Evolutionary conservation across 2,797 vertebrate genomes (phyloP), one percentile per base, ranked within the genome.

Genomic region (Eulemur albifrons): DNA sequence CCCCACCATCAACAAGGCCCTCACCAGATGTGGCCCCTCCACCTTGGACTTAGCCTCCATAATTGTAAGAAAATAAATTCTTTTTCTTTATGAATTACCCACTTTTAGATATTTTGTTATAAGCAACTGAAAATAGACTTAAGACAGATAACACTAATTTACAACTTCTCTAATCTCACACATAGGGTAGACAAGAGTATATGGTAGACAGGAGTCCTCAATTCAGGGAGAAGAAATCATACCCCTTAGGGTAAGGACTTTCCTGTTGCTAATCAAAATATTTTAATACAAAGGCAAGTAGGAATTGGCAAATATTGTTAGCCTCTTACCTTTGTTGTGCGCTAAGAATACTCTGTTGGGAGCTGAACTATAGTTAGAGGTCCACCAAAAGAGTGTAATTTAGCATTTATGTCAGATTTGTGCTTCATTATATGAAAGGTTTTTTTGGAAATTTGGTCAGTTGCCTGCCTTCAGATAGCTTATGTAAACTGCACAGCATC

Each of bases 211-310:
- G 27, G 63, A 63, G 32, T 40, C 93, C 45, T 92, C 25, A 54
- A 0, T 79, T 90, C 38, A 38, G 4, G 18, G 35, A 30, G 52
- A 87, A 72, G 59, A 96, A 52, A 43, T 11, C 48, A 18, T 72
- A 75, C 2, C 21, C 40, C 20, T 84, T 72, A 50, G 48, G 70
- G 38, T 87, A 82, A 89, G 72, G 54, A 40, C 83, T 89, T 86
- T 67, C 17, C 18, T 82, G 43, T 84, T 72, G 13, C 32, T 93
- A 77, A 48, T 65, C 27, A 73, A 57, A 93, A 4, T 92, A 50
- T 92, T 94, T 87, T 79, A 87, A 73, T 89, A 57, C 11, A 89
- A 77, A 84, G 70, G 52, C 17, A 43, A 77, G 25, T 89, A 67
- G 14, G 79, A 69, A 76, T 82, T 95, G 86, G 38, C 67, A 48